These are phyloP conservation scores for Miltochrista miniata DNA, from an alignment of 2,888 invertebrate species.

Conservation along the genomic window DNA sequence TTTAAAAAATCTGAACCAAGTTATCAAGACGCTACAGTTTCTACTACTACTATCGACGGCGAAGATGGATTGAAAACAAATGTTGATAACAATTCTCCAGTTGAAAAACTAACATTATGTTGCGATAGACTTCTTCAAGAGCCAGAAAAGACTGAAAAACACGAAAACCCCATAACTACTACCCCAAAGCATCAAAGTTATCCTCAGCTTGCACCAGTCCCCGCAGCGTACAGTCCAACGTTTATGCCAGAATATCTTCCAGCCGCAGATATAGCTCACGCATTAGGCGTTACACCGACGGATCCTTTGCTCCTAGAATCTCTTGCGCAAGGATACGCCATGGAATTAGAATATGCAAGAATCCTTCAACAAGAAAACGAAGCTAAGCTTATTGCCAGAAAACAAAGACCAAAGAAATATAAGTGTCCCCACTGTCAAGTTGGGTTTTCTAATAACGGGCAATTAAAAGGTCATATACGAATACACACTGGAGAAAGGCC, in stretches of 20 bases:
- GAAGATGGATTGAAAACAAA: slow-evolving; percentile 44
- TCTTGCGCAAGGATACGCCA: slow-evolving; percentile 81
- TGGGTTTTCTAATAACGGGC: slow-evolving; percentile 97
- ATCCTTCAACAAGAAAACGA: slow-evolving; percentile 89
- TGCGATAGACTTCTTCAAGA: slow-evolving; percentile 68
- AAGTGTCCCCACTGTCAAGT: slow-evolving; percentile 95
- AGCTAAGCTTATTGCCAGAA: slow-evolving; percentile 86
- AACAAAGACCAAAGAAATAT: slow-evolving; percentile 95
- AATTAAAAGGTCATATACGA: slow-evolving; percentile 94
- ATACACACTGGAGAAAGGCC: slow-evolving; percentile 96
- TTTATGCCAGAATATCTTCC: slow-evolving; percentile 69
- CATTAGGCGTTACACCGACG: slow-evolving; percentile 72
- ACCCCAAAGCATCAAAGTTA: slow-evolving; percentile 27
- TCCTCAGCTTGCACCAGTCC: slow-evolving; percentile 28
- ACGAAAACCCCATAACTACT: slow-evolving; percentile 22
- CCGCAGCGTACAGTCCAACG: slow-evolving; percentile 46
- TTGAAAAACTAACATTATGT: slow-evolving; percentile 64
- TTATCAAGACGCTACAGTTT: slow-evolving; percentile 83
- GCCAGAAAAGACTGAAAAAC: slow-evolving; percentile 42
- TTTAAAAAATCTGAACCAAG: slow-evolving; percentile 62
- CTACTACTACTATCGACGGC: slow-evolving; percentile 78
- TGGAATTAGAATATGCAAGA: slow-evolving; percentile 88
- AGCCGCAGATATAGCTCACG: slow-evolving; percentile 70
- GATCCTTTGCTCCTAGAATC: slow-evolving; percentile 79
- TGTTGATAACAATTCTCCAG: slow-evolving; percentile 55